Percentiles rank a stretch among this genome's conserved stretches.
Conservation (phyloP, 2,113 vertebrate species). For the Platanista minor region DNA sequence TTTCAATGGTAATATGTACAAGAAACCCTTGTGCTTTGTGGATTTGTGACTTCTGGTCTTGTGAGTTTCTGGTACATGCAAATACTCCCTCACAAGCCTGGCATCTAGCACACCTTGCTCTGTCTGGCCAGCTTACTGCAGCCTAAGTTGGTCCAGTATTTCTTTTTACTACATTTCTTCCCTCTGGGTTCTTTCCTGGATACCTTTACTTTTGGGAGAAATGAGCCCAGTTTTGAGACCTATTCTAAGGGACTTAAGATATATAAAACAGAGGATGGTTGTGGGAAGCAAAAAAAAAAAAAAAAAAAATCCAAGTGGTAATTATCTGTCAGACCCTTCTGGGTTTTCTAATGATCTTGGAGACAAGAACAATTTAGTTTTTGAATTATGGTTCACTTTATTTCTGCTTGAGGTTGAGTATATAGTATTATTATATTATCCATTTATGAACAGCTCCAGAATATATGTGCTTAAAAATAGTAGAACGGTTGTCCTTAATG, state of each 20-base stretch:
- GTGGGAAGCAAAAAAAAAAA: neutral
- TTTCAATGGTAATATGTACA: constrained; percentile 43
- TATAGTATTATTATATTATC: constrained; percentile 1
- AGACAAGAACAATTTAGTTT: neutral
- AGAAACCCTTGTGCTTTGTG: constrained; percentile 56
- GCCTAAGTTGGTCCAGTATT: neutral
- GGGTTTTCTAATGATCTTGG: constrained; percentile 23
- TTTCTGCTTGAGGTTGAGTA: constrained; percentile 3
- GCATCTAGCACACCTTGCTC: constrained; percentile 31
- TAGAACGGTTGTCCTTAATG: constrained; percentile 26
- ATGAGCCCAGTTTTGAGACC: neutral
- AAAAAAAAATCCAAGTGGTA: neutral
- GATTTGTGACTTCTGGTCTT: constrained; percentile 55
- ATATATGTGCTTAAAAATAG: constrained; percentile 5
- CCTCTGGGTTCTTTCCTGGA: constrained; percentile 21
- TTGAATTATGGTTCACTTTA: neutral
- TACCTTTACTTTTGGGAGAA: constrained; percentile 10
- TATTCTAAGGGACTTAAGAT: neutral
- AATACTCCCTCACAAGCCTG: constrained; percentile 26
- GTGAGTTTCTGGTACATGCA: constrained; percentile 60
- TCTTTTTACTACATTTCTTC: constrained; percentile 38
- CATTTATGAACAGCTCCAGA: neutral
- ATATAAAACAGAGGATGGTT: constrained; percentile 26
- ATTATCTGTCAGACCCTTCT: neutral
- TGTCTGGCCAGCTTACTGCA: constrained; percentile 15